These are phyloP conservation scores for Psittacus erithacus DNA, from an alignment of 2,113 vertebrate species.

Conservation along the genomic window DNA sequence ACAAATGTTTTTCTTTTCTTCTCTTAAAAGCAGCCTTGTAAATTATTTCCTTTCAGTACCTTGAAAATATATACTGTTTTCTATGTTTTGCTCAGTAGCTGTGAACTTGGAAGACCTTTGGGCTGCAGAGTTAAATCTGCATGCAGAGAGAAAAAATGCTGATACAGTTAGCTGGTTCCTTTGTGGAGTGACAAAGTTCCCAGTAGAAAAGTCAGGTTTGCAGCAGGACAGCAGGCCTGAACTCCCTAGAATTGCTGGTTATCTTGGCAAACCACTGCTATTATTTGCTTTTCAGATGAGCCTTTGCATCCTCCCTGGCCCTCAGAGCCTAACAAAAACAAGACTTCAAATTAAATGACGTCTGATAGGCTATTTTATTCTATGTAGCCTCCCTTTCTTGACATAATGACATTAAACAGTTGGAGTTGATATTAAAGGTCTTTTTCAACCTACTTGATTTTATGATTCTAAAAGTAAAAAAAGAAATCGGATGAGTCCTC, in stretches of 20 bases:
- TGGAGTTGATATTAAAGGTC: not conserved
- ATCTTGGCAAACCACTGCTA: not conserved
- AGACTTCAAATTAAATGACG: not conserved
- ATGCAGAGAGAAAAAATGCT: not conserved
- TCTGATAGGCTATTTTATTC: not conserved
- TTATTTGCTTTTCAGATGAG: not conserved
- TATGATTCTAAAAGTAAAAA: not conserved
- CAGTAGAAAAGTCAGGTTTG: not conserved
- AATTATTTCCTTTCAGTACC: not conserved
- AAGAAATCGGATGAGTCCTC: not conserved
- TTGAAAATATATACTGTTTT: not conserved
- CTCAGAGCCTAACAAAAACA: not conserved
- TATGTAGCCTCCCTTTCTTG: not conserved
- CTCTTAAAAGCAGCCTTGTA: not conserved
- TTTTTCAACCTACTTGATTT: not conserved
- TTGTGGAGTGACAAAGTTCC: not conserved
- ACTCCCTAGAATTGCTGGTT: not conserved
- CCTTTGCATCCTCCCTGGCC: not conserved
- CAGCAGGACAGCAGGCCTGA: not conserved
- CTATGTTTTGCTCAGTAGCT: not conserved
- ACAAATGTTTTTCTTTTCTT: not conserved
- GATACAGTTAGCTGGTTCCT: not conserved
- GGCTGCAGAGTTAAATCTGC: not conserved
- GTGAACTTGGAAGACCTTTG: not conserved
- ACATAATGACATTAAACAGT: not conserved